phyloP scores from a whole-genome alignment of 1,140 invertebrate species.

The Lamellibrachia luymesi region DNA sequence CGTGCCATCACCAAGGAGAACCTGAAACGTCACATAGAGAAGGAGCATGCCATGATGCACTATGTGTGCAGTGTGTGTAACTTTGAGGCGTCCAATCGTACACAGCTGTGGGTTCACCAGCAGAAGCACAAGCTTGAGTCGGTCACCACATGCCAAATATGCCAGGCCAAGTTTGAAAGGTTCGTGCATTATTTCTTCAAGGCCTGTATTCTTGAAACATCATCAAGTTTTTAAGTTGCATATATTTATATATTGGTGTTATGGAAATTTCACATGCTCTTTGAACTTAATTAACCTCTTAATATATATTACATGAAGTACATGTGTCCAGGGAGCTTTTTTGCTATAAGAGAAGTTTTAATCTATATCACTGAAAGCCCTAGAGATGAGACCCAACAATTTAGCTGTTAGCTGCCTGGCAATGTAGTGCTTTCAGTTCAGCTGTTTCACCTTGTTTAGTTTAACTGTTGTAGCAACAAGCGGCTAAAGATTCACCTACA shows the following conservation, averaged over 20 bases:
- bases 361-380: no score
- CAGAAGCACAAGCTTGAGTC: slow-evolving; percentile 40
- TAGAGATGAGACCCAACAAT: background rate
- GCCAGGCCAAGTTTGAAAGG: slow-evolving; percentile 18
- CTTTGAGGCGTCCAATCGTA: slow-evolving; percentile 49
- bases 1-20: slow-evolving; percentile 51
- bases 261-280: no score
- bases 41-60: slow-evolving; percentile 46
- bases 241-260: background rate
- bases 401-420: background rate
- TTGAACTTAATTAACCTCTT: no score
- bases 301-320: no score
- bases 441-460: background rate
- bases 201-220: background rate
- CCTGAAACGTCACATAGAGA: slow-evolving; percentile 53
- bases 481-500: slow-evolving; percentile 41
- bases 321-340: no score
- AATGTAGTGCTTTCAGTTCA: background rate
- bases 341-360: no score
- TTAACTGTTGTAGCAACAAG: slow-evolving; percentile 39
- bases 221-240: background rate
- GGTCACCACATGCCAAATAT: slow-evolving; percentile 18
- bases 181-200: background rate
- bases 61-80: slow-evolving; percentile 50
- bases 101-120: slow-evolving; percentile 54